Percentiles rank a stretch among this genome's conserved stretches.
phyloP scores from a whole-genome alignment of 2,113 vertebrate genomes.

The Gopherus evgoodei region DNA sequence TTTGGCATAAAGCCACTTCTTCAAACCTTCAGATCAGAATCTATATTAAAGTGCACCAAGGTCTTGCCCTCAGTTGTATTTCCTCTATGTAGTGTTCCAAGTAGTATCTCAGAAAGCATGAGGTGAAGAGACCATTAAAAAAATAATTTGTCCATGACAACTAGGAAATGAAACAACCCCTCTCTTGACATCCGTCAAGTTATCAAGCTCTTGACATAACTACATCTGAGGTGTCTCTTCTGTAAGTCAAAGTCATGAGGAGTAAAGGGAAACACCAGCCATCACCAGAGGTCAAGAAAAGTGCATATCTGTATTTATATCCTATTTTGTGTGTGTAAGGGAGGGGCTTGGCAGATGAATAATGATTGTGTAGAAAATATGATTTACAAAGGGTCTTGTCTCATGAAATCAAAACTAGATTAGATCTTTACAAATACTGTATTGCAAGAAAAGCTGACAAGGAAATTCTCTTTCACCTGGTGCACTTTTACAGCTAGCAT shows the following conservation, averaged over 20 bases:
- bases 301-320: neutral
- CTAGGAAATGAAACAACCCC: conserved; percentile 36
- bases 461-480: neutral
- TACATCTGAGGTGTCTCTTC: neutral
- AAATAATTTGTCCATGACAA: conserved; percentile 22
- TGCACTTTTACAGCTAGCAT: neutral
- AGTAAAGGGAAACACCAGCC: neutral
- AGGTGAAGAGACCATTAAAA: conserved; percentile 35
- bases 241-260: conserved; percentile 1
- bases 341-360: neutral
- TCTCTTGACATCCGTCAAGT: neutral
- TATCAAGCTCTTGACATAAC: neutral
- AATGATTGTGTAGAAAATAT: neutral
- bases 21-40: conserved; percentile 10
- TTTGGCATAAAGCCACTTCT: neutral
- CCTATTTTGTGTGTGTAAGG: neutral
- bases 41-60: neutral
- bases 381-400: neutral
- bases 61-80: conserved; percentile 23
- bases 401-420: neutral
- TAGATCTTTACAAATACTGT: neutral
- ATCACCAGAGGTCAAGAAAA: neutral
- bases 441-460: neutral
- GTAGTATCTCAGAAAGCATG: conserved; percentile 18
- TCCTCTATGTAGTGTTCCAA: conserved; percentile 2